Base-by-base conservation (phyloP, 53 echinoderm and acorn worm genomes). In the Echinarachnius parma region DNA sequence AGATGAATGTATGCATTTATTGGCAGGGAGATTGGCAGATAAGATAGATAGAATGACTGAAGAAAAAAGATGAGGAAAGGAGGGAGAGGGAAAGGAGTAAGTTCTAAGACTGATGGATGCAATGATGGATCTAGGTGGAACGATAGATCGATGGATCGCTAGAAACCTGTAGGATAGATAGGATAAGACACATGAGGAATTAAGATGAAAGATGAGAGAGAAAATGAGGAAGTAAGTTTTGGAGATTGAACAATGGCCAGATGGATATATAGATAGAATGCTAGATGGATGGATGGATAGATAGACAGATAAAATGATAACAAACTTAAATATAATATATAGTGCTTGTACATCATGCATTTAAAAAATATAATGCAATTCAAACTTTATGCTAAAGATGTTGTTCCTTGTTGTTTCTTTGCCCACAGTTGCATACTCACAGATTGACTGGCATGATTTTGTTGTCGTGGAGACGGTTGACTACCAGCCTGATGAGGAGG, bases 361-460 rank as follows among this genome's bases (percentile, higher is more conserved):
- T 45, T 45, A 16, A 45, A 45, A 45, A 11, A 16, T 61, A 25
- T 7, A 9, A 7, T 25, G 10, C 61, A 5, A 9, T 30, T 25
- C 18, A 10, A 61, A 61, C 7, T 48, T 24, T n/a, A n/a, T n/a
- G n/a, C n/a, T n/a, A n/a, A n/a, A n/a, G n/a, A n/a, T n/a, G n/a
- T n/a, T n/a, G 15, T 31, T 64, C 25, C 34, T 26, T 65, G 13
- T 30, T 61, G 0, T 62, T 21, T 55, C 35, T 31, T 42, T 30
- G 2, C 14, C 46, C 49, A 1, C 75, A 92, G 94, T 90, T 60
- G 75, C 86, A 31, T 98, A 98, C 64, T 80, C 98, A 5, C 92
- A 91, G 86, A 86, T 98, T 61, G 98, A 98, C 61, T 98, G 98
- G 98, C 98, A 98, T 72, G 91, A 92, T 81, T 92, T 98, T 83